Evolutionary conservation across 2,797 vertebrate species (phyloP), one percentile per base, ranked within the genome.

Genomic region (Pseudochirops corinnae): DNA sequence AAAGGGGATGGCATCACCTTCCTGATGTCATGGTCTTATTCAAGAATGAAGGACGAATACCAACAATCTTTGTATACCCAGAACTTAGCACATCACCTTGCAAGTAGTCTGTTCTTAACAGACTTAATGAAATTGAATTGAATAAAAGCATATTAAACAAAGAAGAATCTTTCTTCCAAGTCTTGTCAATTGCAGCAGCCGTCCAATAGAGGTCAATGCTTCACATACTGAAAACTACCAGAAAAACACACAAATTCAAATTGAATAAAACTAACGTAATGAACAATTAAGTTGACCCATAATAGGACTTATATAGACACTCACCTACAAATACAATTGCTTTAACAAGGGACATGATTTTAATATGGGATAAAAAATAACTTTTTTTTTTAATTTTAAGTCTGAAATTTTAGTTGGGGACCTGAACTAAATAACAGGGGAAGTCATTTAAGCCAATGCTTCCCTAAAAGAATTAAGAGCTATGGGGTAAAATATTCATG

Each of bases 151-250:
- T 21, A 82, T 82, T 82, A 6, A 74, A 74, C 33, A 82, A 26
- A 46, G 39, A 21, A 82, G 39, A 26, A 9, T 95, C 52, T 18
- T 62, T 52, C 29, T 2, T 16, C 9, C 24, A 56, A 93, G 94
- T 92, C 62, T 91, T 62, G 90, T 46, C 74, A 57, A 90, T 28
- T 90, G 12, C 31, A 93, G 93, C 33, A 91, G 29, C 67, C 46
- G 58, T 39, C 53, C 93, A 62, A 74, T 46, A 93, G 93, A 82
- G 52, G 92, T 74, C 92, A 96, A 95, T 87, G 56, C 67, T 97
- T 95, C 60, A 95, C 39, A 91, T 58, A 57, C 10, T 24, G 39
- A 46, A 39, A 82, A 5, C 3, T 46, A 82, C 39, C 74, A 82
- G 39, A 21, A 39, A 82, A 24, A 7, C 7, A 24, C 9, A 74